Evolutionary conservation across 1,140 invertebrate genomes (phyloP), one percentile per base, ranked within the genome.

Genomic region (Drosophila ambigua): DNA sequence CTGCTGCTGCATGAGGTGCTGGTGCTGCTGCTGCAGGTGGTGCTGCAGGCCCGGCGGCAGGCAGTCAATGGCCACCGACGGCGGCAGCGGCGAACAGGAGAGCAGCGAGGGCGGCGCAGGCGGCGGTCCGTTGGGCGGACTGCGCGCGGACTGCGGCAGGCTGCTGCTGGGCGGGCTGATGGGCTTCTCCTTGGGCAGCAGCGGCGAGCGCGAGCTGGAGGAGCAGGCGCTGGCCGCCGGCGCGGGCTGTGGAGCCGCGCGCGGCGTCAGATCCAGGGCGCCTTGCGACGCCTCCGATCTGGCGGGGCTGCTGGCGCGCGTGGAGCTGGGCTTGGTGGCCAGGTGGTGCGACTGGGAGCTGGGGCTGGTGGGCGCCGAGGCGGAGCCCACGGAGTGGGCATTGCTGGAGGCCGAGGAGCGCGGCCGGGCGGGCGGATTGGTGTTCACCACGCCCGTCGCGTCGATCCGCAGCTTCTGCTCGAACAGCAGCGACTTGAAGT

Each of bases 201-300:
- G 48, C 5, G 64, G 83, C 2, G 65, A 74, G 23, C 80, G 59
- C 0, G 77, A 81, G 5, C 71, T 65, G 3, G 80, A 80, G 2
- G 50, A 57, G 4, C 79, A 63, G 44, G 20, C 57, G 7, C 51
- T 44, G 13, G 51, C 35, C 11, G 60, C 48, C 8, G 63, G 50
- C 45, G 80, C 76, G 0, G 54, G 26, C 4, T 54, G 9, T 3
- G 55, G 31, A 0, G 72, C 57, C 9, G 92, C 92, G 23, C 93
- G 92, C 3, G 94, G 94, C 6, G 94, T 94, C 31, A 94, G 77
- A 74, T 95, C 94, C 13, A 94, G 76, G 2, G 94, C 94, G n/a
- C 94, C 93, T 69, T 94, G 92, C 0, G 93, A 93, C 0, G 92
- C 93, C 51, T 94, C 93, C 11, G 90, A 88, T 0, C 85, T 72